Evolutionary conservation across 2,888 invertebrate genomes (phyloP), one percentile per base, ranked within the genome.

Genomic region (Calameuta filiformis): DNA sequence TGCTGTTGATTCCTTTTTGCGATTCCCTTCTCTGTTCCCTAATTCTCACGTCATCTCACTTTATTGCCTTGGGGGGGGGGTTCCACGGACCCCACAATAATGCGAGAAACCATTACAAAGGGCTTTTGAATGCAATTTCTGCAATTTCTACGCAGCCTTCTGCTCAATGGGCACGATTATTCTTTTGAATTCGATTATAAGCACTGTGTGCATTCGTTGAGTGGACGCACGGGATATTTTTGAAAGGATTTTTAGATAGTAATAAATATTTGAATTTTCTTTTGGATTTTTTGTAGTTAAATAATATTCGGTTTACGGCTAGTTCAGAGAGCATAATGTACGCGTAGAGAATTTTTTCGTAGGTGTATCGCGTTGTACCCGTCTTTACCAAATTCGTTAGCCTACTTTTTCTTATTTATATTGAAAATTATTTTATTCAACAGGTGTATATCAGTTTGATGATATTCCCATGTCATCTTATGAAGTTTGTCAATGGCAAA

Each of bases 371-470:
- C 75, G 40, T 35, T 69, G 35, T 77, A 40, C 37, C 11, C 11
- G 35, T 75, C 37, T 75, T 69, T 74, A 69, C 77, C 77, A 77
- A 77, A 77, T 77, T 75, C 75, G 77, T 69, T 75, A 35, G 69
- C 40, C 77, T 56, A 75, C 77, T 69, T 75, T 75, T n/a, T 34
- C 75, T 69, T 71, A 77, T 75, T 77, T 77, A 75, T 71, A 75
- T 75, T 71, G 69, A 75, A 75, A 77, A 77, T 77, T 75, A 77
- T 77, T 75, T 31, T 37, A 77, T 75, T 77, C 77, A 77, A 77
- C 77, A 77, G 77, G 77, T 77, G 77, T 30, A 77, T n/a, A 77
- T 75, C 56, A 71, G 15, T 37, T 56, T 56, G 23, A 56, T 56
- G 1, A 23, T 56, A 23, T 23, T 9, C 23, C 9, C 15, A 23